Evolutionary conservation across 1,140 invertebrate genomes (phyloP).

Genomic region (Pogonomyrmex californicus): DNA sequence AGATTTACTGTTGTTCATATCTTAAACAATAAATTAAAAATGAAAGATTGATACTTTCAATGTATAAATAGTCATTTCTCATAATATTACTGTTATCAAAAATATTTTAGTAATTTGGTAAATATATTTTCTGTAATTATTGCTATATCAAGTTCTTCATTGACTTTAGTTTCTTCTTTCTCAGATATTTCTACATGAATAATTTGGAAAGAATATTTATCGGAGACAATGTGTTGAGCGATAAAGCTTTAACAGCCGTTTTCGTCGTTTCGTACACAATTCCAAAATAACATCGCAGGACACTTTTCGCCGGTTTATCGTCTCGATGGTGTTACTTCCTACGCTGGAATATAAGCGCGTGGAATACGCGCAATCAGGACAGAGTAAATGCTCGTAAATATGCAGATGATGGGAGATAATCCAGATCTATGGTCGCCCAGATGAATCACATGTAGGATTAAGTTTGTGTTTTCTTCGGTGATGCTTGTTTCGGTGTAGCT

Average conservation of each 20-base stretch:
- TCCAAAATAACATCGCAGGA: constrained; percentile 45
- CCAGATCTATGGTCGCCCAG: constrained; percentile 78
- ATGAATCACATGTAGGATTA: constrained; percentile 82
- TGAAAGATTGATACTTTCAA: not conserved
- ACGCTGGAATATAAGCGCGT: constrained; percentile 59
- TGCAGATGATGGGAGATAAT: constrained; percentile 84
- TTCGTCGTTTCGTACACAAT: constrained; percentile 11
- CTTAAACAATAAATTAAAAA: constrained; percentile 9
- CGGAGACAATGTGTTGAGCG: not conserved
- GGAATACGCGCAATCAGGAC: constrained; percentile 76
- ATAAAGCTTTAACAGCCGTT: not conserved
- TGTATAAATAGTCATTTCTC: constrained; percentile 7
- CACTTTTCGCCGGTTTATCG: constrained; percentile 48
- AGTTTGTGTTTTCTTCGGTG: constrained; percentile 78
- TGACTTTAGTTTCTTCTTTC: not conserved
- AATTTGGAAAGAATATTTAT: not conserved
- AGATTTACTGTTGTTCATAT: not conserved
- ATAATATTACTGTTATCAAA: constrained; percentile 28
- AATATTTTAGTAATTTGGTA: not conserved
- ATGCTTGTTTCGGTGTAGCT: constrained; percentile 73
- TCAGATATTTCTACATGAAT: not conserved
- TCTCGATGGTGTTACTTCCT: constrained; percentile 59
- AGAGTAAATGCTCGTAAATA: constrained; percentile 81
- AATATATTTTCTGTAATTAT: not conserved
- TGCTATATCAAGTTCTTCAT: not conserved